phyloP scores from a whole-genome alignment of 1,140 invertebrate species.

The Eubasilissa regina region DNA sequence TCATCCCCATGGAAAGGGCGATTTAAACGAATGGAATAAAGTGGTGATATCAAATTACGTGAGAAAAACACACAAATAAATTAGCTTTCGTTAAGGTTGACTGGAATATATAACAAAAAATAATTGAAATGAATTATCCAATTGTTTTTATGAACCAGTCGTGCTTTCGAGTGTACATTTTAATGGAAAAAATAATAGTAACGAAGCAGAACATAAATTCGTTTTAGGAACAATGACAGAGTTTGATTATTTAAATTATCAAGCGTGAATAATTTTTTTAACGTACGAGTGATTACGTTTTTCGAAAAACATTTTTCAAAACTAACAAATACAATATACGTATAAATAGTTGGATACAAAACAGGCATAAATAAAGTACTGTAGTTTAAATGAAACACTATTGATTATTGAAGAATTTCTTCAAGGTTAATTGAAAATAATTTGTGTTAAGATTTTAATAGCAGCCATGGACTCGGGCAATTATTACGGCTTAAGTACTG shows the following conservation, averaged over 20 bases:
- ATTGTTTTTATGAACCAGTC: neutral
- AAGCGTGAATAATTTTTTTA: neutral
- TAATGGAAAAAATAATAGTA: neutral
- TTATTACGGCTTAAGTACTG: slow-evolving; percentile 2
- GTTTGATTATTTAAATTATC: slow-evolving; percentile 3
- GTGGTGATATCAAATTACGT: slow-evolving; percentile 26
- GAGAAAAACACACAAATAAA: slow-evolving; percentile 29
- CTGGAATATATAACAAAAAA: slow-evolving; percentile 4
- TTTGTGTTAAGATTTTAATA: slow-evolving; percentile 1
- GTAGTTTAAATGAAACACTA: too few relatives aligned
- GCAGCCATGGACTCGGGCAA: neutral
- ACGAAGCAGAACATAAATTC: neutral
- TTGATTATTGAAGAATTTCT: too few relatives aligned
- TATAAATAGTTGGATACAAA: too few relatives aligned
- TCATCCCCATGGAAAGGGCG: slow-evolving; percentile 4
- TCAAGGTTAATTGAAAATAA: too few relatives aligned
- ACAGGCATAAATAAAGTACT: too few relatives aligned
- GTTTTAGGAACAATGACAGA: slow-evolving; percentile 3
- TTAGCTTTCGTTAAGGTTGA: slow-evolving; percentile 17
- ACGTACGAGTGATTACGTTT: too few relatives aligned
- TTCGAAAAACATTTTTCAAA: too few relatives aligned
- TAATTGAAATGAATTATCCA: slow-evolving; percentile 14
- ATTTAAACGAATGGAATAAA: slow-evolving; percentile 28
- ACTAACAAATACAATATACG: too few relatives aligned
- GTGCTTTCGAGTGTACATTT: slow-evolving; percentile 2